Percentiles rank a stretch among this genome's conserved stretches.
Evolutionary conservation across 2,797 vertebrate species (phyloP).

Genomic region (Lacerta viridis): DNA sequence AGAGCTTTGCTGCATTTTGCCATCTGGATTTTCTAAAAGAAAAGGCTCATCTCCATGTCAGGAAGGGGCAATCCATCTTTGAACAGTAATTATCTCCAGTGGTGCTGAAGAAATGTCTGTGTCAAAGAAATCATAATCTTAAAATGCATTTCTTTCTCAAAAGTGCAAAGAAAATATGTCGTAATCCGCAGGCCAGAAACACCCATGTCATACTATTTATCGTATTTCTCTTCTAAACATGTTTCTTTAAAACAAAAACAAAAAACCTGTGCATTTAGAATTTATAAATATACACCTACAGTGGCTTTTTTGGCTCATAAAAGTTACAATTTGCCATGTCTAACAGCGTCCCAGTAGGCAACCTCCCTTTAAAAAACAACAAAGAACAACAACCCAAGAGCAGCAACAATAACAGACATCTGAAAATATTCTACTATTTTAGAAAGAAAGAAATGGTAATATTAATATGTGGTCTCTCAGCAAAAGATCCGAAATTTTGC

Average conservation of each 20-base stretch:
- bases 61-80: too few relatives aligned
- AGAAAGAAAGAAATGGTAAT: too few relatives aligned
- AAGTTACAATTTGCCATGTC: background rate
- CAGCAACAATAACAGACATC: too few relatives aligned
- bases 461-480: background rate
- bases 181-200: background rate
- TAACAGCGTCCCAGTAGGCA: background rate
- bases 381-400: background rate
- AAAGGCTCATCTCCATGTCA: too few relatives aligned
- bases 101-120: background rate
- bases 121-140: constrained; percentile 1
- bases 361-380: background rate
- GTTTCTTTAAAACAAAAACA: too few relatives aligned
- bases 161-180: background rate
- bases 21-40: too few relatives aligned
- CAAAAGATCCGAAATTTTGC: background rate
- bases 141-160: background rate
- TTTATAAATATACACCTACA: background rate
- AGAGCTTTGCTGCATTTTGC: too few relatives aligned
- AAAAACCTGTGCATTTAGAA: background rate
- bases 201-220: background rate
- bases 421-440: background rate
- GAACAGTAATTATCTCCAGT: background rate
- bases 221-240: too few relatives aligned
- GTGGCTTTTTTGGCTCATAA: too few relatives aligned